Percentiles rank a stretch among this genome's conserved stretches.
Evolutionary conservation across 1,140 invertebrate genomes (phyloP).

Genomic region (Drosophila ironensis): DNA sequence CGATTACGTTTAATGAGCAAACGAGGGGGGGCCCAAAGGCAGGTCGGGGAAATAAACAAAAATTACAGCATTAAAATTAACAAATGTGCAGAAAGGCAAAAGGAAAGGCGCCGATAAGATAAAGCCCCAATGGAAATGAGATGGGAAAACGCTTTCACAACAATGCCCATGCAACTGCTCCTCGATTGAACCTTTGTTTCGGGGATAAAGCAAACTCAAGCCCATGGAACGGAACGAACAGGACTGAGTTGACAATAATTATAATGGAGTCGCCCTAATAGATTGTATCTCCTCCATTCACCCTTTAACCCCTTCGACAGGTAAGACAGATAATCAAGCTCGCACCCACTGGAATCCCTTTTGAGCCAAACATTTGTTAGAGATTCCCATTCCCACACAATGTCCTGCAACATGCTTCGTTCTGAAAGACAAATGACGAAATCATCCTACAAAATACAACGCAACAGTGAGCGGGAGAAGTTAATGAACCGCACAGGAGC

Average conservation of each 20-base stretch:
- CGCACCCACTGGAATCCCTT: constrained; percentile 7
- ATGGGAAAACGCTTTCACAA: constrained; percentile 31
- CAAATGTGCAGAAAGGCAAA: constrained; percentile 28
- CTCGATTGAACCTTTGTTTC: not conserved
- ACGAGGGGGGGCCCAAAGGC: not conserved
- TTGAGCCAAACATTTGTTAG: constrained; percentile 33
- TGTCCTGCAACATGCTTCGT: not conserved
- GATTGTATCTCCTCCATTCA: too few relatives aligned
- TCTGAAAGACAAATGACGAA: constrained; percentile 16
- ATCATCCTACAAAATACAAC: not conserved
- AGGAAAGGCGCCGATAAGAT: too few relatives aligned
- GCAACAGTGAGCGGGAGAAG: not conserved
- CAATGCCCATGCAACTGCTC: constrained; percentile 11
- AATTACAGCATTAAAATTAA: constrained; percentile 53
- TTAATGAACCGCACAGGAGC: not conserved
- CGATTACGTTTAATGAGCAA: constrained; percentile 35
- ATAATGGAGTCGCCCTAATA: not conserved
- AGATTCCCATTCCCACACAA: constrained; percentile 20
- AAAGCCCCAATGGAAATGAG: too few relatives aligned
- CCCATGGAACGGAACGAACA: not conserved
- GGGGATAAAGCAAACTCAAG: not conserved
- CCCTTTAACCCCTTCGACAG: constrained; percentile 13
- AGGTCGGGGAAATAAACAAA: constrained; percentile 18
- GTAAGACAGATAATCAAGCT: not conserved
- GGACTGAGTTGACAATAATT: not conserved